A percentile compares a stretch with the other conserved stretches of the same genome.
Conservation (phyloP, 2,797 vertebrate genomes). For the Moxostoma hubbsi region DNA sequence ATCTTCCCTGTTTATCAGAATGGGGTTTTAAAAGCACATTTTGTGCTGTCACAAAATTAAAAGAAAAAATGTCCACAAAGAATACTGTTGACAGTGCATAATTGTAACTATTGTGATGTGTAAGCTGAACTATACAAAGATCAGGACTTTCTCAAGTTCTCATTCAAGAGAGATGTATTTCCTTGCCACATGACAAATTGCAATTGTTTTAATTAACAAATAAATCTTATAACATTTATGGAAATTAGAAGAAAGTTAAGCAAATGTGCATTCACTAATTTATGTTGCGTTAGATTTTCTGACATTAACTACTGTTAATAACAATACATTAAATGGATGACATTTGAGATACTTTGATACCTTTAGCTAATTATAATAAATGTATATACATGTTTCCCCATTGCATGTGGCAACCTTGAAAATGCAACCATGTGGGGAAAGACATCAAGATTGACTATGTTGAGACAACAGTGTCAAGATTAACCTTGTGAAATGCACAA, state of each 20-base stretch:
- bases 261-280: too few species aligned
- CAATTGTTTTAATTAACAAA: too few species aligned
- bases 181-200: not conserved
- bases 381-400: too few species aligned
- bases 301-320: too few species aligned
- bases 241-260: too few species aligned
- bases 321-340: too few species aligned
- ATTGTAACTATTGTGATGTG: not conserved
- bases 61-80: conserved; percentile 5
- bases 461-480: not conserved
- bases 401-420: too few species aligned
- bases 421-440: not conserved
- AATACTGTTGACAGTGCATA: not conserved
- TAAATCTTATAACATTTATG: too few species aligned
- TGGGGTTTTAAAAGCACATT: not conserved
- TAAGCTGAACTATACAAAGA: not conserved
- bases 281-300: too few species aligned
- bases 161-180: not conserved
- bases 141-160: not conserved
- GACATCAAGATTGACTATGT: not conserved
- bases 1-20: not conserved
- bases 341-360: too few species aligned
- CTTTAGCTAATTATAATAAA: too few species aligned
- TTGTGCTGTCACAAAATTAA: not conserved
- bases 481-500: not conserved